phyloP scores from a whole-genome alignment of 2,797 vertebrate genomes.

The Oryzias dopingdopingensis region DNA sequence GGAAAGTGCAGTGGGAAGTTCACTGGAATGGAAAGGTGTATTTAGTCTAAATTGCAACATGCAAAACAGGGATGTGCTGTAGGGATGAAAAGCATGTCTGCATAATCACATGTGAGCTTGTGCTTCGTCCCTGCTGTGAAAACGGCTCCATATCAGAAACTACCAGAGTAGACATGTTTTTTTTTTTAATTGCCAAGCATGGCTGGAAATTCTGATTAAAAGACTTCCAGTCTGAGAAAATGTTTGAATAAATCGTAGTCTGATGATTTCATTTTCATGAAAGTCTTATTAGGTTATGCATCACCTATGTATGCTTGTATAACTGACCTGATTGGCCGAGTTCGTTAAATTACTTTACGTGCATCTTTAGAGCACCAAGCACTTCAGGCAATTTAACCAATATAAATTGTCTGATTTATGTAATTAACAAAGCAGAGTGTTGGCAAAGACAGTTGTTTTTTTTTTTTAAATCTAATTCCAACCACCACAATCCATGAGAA shows the following conservation, averaged over 20 bases:
- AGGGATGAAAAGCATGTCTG: constrained; percentile 25
- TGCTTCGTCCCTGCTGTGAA: constrained; percentile 7
- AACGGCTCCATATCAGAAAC: constrained; percentile 29
- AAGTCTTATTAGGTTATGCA: too few species aligned
- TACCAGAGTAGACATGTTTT: constrained; percentile 15
- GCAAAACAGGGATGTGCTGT: constrained; percentile 12
- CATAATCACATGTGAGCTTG: constrained; percentile 35
- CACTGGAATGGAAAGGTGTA: constrained; percentile 10
- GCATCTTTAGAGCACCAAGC: neutral
- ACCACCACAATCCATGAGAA: too few species aligned
- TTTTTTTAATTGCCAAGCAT: constrained; percentile 4
- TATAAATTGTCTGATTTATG: constrained; percentile 2
- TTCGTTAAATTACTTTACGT: constrained; percentile 1
- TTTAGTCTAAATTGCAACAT: constrained; percentile 33
- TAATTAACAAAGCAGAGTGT: constrained; percentile 8
- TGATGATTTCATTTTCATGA: neutral
- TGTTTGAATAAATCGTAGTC: neutral
- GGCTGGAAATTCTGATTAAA: constrained; percentile 13
- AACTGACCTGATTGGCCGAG: neutral
- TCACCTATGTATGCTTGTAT: too few species aligned
- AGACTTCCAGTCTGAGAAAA: constrained; percentile 1
- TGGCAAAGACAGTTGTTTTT: neutral
- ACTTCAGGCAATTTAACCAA: constrained; percentile 1
- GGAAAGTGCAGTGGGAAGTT: constrained; percentile 5
- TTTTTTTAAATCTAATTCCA: too few species aligned